Conservation (phyloP, 1,140 invertebrate genomes). For the Drosophila biarmipes region DNA sequence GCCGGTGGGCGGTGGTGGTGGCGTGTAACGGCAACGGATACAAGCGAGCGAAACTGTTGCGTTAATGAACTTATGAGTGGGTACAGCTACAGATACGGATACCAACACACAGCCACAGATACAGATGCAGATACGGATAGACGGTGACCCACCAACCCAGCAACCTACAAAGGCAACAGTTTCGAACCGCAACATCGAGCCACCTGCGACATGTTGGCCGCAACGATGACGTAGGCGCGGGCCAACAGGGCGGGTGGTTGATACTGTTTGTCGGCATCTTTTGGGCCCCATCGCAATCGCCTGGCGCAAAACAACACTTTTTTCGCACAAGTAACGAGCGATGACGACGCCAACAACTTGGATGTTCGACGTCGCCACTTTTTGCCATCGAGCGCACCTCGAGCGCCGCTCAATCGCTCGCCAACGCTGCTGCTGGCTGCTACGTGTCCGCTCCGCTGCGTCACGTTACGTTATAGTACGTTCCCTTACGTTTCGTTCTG, state of each 20-base stretch:
- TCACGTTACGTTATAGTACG: background rate
- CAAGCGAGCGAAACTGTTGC: conserved; percentile 65
- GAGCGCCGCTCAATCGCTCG: conserved; percentile 56
- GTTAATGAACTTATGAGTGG: conserved; percentile 79
- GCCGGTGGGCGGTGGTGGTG: conserved; percentile 9
- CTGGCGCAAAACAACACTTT: conserved; percentile 51
- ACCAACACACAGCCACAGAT: conserved; percentile 42
- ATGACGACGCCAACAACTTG: conserved; percentile 26
- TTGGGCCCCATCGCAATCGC: conserved; percentile 5
- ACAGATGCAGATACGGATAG: conserved; percentile 33
- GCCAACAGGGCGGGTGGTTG: conserved; percentile 34
- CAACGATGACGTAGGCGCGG: conserved; percentile 62
- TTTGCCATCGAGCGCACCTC: conserved; percentile 15
- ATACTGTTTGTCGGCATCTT: conserved; percentile 63
- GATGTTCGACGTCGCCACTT: conserved; percentile 51
- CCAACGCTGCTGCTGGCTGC: conserved; percentile 34
- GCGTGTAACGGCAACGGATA: conserved; percentile 30
- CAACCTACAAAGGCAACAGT: conserved; percentile 67
- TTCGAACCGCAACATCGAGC: conserved; percentile 46
- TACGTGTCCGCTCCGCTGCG: conserved; percentile 26
- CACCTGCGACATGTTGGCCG: conserved; percentile 6
- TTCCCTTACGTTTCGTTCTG: background rate
- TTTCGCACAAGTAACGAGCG: conserved; percentile 65
- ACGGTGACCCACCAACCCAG: conserved; percentile 77
- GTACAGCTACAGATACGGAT: conserved; percentile 26